Base-by-base conservation (phyloP, 2,113 vertebrate genomes). In the Macroglossus sobrinus region DNA sequence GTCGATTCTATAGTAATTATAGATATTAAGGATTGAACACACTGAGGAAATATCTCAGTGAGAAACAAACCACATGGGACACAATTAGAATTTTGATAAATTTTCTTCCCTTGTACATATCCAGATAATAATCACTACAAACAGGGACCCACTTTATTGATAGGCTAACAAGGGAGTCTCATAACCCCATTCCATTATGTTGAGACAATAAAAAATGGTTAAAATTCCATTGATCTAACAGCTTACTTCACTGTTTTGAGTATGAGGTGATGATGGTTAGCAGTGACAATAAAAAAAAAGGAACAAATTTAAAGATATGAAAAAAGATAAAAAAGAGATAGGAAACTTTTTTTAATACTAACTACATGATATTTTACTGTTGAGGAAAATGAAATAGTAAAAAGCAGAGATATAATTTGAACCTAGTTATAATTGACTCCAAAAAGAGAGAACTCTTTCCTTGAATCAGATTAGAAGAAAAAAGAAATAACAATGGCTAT, bases 11-110 rank as follows among this genome's bases (percentile, higher is more conserved):
- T 72, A 92, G 81, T 89, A 94, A 92, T 97, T 95, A 76, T 22
- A 94, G 45, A 74, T 84, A 96, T 69, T 89, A 96, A 94, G 55
- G 47, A 94, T 84, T 96, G 47, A 89, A 26, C 61, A 95, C 47
- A 84, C 59, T 88, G 21, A 90, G 26, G 21, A 98, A 97, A 80
- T 84, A 92, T 79, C 69, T 64, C 33, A 84, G 24, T 81, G 80
- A 94, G 55, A 91, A 40, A 87, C 4, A 13, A 53, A 30, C 35
- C 69, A 55, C 47, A 28, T 94, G 45, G 22, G 55, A 92, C 5
- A 86, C 11, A 93, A 84, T 91, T 76, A 68, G 7, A 80, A 89
- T 82, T 81, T 57, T 81, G 19, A 79, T 43, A 75, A 81, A 71
- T 59, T 91, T 4, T 4, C 47, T 87, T 84, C 38, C 4, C 1